Conservation (phyloP, 2,797 vertebrate species). For the Gallinago nigripennis region DNA sequence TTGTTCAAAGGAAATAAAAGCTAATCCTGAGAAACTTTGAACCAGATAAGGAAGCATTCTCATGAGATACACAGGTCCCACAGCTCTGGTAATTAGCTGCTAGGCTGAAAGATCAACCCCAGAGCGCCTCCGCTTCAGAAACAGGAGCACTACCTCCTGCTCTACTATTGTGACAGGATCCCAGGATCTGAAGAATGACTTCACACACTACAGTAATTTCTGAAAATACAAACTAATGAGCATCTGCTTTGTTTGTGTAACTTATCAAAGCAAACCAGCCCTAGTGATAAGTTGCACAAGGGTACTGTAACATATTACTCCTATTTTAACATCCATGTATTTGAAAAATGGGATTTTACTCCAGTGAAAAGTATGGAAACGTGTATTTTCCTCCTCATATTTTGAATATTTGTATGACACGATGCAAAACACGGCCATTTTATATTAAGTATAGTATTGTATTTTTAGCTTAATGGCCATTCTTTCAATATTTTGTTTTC, state of each 20-base stretch:
- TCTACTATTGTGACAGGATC: background rate
- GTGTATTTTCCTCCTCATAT: background rate
- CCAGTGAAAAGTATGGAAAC: background rate
- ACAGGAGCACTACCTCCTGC: background rate
- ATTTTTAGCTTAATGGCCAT: background rate
- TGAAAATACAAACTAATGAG: background rate
- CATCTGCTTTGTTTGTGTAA: background rate
- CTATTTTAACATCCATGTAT: background rate
- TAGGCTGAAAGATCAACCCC: background rate
- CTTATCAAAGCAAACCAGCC: background rate
- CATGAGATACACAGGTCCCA: too few relatives aligned
- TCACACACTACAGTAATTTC: background rate
- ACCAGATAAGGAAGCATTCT: background rate
- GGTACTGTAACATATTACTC: background rate
- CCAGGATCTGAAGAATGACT: rapidly evolving
- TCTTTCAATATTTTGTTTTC: background rate
- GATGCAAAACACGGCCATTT: background rate
- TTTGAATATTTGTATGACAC: background rate
- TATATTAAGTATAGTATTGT: background rate
- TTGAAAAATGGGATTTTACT: background rate
- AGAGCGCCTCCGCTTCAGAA: background rate
- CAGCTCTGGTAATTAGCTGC: background rate
- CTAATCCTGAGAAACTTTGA: background rate
- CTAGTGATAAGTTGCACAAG: background rate
- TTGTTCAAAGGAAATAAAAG: background rate